phyloP scores from a whole-genome alignment of 2,888 invertebrate species.

The Unio delphinus region DNA sequence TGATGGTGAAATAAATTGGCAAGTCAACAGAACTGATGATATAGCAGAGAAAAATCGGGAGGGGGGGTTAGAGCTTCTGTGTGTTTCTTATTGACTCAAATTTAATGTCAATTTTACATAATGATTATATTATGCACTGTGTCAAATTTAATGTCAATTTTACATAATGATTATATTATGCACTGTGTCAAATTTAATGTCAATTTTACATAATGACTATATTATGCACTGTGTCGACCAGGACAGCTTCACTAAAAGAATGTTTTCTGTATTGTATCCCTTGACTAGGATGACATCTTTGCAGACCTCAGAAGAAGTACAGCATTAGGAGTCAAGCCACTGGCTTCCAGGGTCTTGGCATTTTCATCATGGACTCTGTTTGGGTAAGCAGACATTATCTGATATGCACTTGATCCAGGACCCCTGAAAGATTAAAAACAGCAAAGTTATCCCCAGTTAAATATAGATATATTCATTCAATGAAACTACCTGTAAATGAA shows the following conservation, averaged over 20 bases:
- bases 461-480: no score
- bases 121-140: neutral
- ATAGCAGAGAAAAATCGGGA: no score
- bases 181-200: neutral
- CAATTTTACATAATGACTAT: neutral
- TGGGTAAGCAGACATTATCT: constrained; percentile 64
- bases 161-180: neutral
- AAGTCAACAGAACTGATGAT: no score
- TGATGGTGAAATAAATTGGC: no score
- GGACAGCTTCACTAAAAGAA: neutral
- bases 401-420: constrained; percentile 37
- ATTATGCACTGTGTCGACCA: neutral
- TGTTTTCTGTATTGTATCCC: neutral
- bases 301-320: constrained; percentile 58
- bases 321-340: constrained; percentile 68
- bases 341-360: constrained; percentile 51
- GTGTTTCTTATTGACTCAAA: neutral
- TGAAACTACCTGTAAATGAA: no score
- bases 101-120: neutral
- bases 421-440: constrained; percentile 18
- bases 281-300: constrained; percentile 8
- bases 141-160: neutral
- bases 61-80: neutral
- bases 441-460: no score
- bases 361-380: constrained; percentile 55